Evolutionary conservation across 2,888 invertebrate species (phyloP).

Genomic region (Lasioglossum oenotherae): DNA sequence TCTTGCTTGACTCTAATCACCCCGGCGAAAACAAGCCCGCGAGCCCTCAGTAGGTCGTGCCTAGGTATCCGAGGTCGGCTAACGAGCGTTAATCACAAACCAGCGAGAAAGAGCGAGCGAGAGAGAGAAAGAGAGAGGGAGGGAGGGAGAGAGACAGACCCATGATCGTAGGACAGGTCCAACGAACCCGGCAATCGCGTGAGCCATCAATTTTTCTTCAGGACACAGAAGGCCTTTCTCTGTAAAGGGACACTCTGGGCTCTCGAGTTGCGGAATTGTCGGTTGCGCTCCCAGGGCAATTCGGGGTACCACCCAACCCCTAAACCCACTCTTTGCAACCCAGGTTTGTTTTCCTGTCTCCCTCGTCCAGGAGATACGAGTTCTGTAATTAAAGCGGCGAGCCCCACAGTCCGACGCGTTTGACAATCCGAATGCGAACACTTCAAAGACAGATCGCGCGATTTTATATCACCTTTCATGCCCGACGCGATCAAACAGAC

Average conservation of each 20-base stretch:
- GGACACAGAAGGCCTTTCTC: background rate
- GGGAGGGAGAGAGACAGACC: background rate
- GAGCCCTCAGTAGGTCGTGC: conserved; percentile 9
- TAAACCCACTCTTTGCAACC: background rate
- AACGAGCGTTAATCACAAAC: conserved; percentile 43
- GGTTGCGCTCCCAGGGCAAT: conserved; percentile 29
- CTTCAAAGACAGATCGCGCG: conserved; percentile 62
- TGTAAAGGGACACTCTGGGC: conserved; percentile 29
- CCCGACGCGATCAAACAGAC: background rate
- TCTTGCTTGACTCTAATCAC: conserved; percentile 8
- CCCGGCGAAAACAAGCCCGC: background rate
- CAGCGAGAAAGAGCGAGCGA: background rate
- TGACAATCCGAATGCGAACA: conserved; percentile 60
- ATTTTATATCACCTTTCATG: conserved; percentile 49
- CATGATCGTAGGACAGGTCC: background rate
- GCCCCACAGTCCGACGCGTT: conserved; percentile 54
- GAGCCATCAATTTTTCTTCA: conserved; percentile 48
- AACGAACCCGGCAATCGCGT: conserved; percentile 29
- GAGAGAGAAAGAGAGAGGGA: background rate
- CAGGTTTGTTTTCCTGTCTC: conserved; percentile 63
- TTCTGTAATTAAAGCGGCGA: conserved; percentile 67
- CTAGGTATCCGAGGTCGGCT: conserved; percentile 16
- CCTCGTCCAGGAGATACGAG: conserved; percentile 20
- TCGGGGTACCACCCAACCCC: background rate
- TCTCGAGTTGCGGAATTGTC: conserved; percentile 62